Conservation (phyloP, 2,888 invertebrate genomes). For the Lomographa bimaculata region DNA sequence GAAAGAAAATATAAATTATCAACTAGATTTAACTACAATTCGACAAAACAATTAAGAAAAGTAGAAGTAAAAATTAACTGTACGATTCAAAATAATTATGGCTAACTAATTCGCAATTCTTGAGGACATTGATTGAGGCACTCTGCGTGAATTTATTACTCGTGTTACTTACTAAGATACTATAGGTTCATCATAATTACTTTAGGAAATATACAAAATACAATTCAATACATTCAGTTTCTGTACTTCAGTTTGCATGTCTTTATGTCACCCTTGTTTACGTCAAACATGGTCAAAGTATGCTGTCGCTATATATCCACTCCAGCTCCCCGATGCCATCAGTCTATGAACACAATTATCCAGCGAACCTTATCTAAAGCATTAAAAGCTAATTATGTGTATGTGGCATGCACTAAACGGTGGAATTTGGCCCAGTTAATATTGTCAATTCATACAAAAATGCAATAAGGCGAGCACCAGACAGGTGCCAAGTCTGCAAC, state of each 20-base stretch:
- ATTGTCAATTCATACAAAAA: constrained; percentile 40
- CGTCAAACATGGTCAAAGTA: constrained; percentile 37
- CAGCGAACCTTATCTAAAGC: constrained; percentile 82
- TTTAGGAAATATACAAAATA: constrained; percentile 71
- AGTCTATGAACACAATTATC: constrained; percentile 82
- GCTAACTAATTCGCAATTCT: constrained; percentile 71
- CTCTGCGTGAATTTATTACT: constrained; percentile 76
- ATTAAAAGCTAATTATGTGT: constrained; percentile 79
- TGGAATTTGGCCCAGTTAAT: constrained; percentile 65
- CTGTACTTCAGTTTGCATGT: constrained; percentile 25
- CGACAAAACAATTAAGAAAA: constrained; percentile 64
- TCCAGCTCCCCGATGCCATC: constrained; percentile 48
- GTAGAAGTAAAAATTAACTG: constrained; percentile 64
- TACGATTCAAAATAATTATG: constrained; percentile 72
- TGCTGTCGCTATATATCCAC: constrained; percentile 33
- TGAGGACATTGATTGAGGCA: constrained; percentile 78
- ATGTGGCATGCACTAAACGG: constrained; percentile 77
- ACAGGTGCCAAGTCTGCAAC: background rate
- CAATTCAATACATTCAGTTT: constrained; percentile 34
- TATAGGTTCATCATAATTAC: constrained; percentile 52
- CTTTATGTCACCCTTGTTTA: constrained; percentile 18
- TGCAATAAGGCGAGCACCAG: constrained; percentile 7
- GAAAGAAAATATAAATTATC: constrained; percentile 60
- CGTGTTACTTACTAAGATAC: constrained; percentile 62
- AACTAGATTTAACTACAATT: constrained; percentile 70